phyloP scores from a whole-genome alignment of 1,140 invertebrate species.

The Andrena cerasifolii region DNA sequence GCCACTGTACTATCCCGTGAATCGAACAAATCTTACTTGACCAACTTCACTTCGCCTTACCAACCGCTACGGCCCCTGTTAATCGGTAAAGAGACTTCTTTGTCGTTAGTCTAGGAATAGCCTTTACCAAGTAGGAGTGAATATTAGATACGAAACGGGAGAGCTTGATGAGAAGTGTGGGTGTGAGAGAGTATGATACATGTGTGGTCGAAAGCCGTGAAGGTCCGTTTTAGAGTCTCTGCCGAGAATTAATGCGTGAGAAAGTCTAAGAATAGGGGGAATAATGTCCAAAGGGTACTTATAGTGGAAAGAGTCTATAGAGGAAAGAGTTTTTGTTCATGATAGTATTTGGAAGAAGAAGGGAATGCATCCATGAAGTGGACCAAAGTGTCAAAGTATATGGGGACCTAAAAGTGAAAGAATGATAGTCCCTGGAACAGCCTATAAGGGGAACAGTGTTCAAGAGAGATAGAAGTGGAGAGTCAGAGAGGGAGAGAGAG shows the following conservation, averaged over 20 bases:
- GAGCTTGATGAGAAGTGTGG: neutral
- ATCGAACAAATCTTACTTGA: slow-evolving; percentile 69
- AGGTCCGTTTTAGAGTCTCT: no score
- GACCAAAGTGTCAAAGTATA: neutral
- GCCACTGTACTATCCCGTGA: slow-evolving; percentile 83
- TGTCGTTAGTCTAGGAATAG: neutral
- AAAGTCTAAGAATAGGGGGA: neutral
- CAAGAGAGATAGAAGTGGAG: slow-evolving; percentile 10
- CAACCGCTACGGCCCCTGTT: slow-evolving; percentile 78
- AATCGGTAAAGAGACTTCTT: slow-evolving; percentile 73
- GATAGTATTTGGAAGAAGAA: neutral
- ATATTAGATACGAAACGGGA: neutral
- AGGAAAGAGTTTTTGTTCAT: neutral
- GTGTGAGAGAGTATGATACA: neutral
- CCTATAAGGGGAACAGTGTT: neutral
- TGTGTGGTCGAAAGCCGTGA: neutral
- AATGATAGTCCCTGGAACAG: neutral
- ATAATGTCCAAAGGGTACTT: no score
- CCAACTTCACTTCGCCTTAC: slow-evolving; percentile 75
- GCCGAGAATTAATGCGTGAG: no score
- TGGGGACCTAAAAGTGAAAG: neutral
- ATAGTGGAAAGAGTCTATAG: neutral
- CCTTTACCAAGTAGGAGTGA: neutral
- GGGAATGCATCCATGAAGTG: neutral
- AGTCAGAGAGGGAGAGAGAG: no score